Percentiles rank a stretch among this genome's conserved stretches.
Evolutionary conservation across 2,797 vertebrate genomes (phyloP).

Genomic region (Delichon dasypus): DNA sequence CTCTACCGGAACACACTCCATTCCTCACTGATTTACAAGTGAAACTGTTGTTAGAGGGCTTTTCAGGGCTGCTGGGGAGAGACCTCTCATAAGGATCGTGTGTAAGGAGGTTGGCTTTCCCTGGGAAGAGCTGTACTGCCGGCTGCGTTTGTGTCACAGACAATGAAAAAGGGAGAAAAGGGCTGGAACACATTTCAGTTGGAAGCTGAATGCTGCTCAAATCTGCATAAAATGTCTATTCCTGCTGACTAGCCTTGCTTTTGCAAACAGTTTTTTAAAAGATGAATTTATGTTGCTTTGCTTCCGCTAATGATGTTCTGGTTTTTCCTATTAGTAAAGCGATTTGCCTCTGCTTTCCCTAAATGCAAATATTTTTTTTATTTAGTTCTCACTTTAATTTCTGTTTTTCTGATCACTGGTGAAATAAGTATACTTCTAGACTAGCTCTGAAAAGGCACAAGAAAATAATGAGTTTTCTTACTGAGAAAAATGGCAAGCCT

Average conservation of each 20-base stretch:
- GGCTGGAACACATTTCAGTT: background rate
- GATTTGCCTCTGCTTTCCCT: conserved; percentile 13
- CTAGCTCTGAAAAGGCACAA: conserved; percentile 25
- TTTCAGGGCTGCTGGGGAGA: conserved; percentile 54
- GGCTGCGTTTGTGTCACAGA: background rate
- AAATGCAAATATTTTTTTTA: background rate
- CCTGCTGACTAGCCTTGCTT: background rate
- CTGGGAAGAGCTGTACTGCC: background rate
- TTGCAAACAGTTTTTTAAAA: background rate
- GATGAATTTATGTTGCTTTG: background rate
- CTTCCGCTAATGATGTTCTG: background rate
- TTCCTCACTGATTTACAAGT: conserved; percentile 73
- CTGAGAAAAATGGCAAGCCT: conserved; percentile 63
- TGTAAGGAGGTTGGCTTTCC: background rate
- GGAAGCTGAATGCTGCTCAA: background rate
- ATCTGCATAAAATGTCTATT: conserved; percentile 30
- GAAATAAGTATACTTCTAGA: conserved; percentile 29
- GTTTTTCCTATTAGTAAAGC: background rate
- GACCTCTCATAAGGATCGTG: conserved; percentile 72
- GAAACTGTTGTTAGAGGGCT: conserved; percentile 72
- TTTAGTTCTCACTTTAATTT: conserved; percentile 32
- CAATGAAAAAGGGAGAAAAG: conserved; percentile 2
- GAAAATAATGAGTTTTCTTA: conserved; percentile 62
- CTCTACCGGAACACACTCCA: conserved; percentile 76
- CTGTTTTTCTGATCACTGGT: background rate